Conservation (phyloP, 1,140 invertebrate species). For the Drosophila trapezifrons region DNA sequence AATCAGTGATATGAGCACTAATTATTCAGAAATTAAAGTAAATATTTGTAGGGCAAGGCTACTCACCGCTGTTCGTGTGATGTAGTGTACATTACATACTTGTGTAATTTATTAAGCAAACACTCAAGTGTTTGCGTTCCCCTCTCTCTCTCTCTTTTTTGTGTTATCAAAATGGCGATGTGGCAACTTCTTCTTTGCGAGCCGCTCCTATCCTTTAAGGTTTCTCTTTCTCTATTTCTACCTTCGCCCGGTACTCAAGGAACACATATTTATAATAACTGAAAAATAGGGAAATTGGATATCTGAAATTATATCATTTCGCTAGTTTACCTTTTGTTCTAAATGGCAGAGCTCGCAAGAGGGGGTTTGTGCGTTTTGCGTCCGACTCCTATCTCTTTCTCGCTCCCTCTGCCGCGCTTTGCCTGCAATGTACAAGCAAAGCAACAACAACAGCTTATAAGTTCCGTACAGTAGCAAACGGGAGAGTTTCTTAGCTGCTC, state of each 20-base stretch:
- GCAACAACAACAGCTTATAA: too few relatives aligned
- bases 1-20: conserved; percentile 56
- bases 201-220: conserved; percentile 3
- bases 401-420: too few relatives aligned
- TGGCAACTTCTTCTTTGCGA: conserved; percentile 11
- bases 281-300: background rate
- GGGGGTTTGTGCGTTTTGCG: too few relatives aligned
- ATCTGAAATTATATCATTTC: too few relatives aligned
- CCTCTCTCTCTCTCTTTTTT: conserved; percentile 4
- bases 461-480: too few relatives aligned
- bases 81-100: conserved; percentile 17
- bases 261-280: conserved; percentile 1
- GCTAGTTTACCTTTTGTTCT: too few relatives aligned
- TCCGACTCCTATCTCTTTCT: too few relatives aligned
- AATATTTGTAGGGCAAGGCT: conserved; percentile 51
- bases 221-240: conserved; percentile 2
- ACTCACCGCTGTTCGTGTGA: conserved; percentile 32
- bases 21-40: conserved; percentile 59
- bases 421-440: too few relatives aligned
- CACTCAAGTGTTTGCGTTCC: conserved; percentile 15
- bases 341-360: too few relatives aligned
- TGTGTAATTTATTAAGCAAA: conserved; percentile 34
- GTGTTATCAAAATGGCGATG: conserved; percentile 42
- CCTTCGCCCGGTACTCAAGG: conserved; percentile 17
- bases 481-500: too few relatives aligned